A percentile compares a stretch with the other conserved stretches of the same genome.
phyloP scores from a whole-genome alignment of 2,888 invertebrate species.

The Clitarchus hookeri region DNA sequence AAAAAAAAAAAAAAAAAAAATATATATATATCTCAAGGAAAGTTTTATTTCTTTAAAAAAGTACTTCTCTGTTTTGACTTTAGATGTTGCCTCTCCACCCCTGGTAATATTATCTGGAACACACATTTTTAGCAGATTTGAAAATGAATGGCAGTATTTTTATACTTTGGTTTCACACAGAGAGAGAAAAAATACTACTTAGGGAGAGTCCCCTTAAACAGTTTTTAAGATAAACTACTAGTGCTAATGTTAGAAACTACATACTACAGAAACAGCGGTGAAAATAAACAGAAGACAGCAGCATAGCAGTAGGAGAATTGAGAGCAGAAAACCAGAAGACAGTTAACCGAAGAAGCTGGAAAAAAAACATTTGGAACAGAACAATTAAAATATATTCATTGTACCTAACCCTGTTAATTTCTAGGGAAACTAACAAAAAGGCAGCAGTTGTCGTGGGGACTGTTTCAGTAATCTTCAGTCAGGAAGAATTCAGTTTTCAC shows the following conservation, averaged over 20 bases:
- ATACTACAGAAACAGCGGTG: neutral
- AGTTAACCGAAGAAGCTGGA: conserved; percentile 32
- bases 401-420: conserved; percentile 32
- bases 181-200: neutral
- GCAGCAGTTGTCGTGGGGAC: neutral
- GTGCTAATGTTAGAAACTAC: conserved; percentile 2
- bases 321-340: conserved; percentile 21
- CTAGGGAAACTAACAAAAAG: conserved; percentile 33
- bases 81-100: too few relatives aligned
- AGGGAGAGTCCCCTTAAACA: neutral
- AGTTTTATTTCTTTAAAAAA: too few relatives aligned
- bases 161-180: neutral
- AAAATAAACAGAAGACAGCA: conserved; percentile 4
- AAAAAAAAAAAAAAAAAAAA: too few relatives aligned
- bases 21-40: too few relatives aligned
- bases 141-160: too few relatives aligned
- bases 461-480: conserved; percentile 30
- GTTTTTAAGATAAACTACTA: neutral
- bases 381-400: conserved; percentile 24
- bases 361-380: conserved; percentile 17
- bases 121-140: too few relatives aligned
- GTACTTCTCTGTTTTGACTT: too few relatives aligned
- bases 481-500: conserved; percentile 25
- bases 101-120: too few relatives aligned
- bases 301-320: conserved; percentile 26